Evolutionary conservation across 2,113 vertebrate genomes (phyloP).

Genomic region (Dromiciops gliroides): DNA sequence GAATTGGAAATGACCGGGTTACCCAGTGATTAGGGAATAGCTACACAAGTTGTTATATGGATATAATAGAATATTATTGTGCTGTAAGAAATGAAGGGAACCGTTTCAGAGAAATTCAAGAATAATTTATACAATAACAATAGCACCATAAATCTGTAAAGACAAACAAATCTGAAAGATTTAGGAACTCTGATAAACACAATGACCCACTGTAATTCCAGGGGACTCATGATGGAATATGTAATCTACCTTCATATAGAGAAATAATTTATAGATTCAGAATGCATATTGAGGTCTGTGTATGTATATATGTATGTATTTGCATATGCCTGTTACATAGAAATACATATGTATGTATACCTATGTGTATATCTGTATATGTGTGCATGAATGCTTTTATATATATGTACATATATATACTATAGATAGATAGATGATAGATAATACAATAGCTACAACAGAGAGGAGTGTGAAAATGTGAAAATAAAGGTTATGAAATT

Average conservation of each 20-base stretch:
- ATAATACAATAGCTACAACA: too few species aligned
- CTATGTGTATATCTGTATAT: too few species aligned
- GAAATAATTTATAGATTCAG: too few species aligned
- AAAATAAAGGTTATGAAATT: neutral
- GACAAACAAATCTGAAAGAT: neutral
- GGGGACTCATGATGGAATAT: neutral
- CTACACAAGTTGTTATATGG: neutral
- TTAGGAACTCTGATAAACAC: neutral
- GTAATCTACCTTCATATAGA: neutral
- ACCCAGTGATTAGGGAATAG: too few species aligned
- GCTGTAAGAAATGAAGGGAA: neutral
- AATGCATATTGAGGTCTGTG: neutral
- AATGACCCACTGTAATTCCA: neutral
- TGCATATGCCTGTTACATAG: too few species aligned
- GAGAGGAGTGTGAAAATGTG: neutral
- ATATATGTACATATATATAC: too few species aligned
- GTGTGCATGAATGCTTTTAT: too few species aligned
- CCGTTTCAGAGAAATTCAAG: neutral
- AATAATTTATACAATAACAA: neutral
- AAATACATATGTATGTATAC: too few species aligned
- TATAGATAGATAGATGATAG: too few species aligned
- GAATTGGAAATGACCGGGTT: neutral
- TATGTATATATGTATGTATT: too few species aligned
- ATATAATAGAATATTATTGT: neutral
- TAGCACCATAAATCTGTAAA: neutral